A percentile compares a stretch with the other conserved stretches of the same genome.
phyloP scores from a whole-genome alignment of 2,888 invertebrate species.

The Capitulum mitella region DNA sequence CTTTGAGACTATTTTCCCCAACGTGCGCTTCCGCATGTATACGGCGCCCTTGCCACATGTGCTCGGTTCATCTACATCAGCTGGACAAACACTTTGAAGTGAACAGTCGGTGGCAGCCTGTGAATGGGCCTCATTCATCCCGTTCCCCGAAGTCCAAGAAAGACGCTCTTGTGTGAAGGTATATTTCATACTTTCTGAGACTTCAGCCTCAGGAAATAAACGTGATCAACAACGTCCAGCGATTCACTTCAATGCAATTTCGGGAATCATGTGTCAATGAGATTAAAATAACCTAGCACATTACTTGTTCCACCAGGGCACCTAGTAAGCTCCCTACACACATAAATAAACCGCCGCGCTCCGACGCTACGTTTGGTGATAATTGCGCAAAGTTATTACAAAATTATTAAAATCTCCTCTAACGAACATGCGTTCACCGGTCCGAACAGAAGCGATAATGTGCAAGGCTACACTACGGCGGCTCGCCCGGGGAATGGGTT shows the following conservation, averaged over 20 bases:
- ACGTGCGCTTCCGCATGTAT: too few species aligned
- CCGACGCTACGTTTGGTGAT: background rate
- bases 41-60: too few species aligned
- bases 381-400: background rate
- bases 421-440: background rate
- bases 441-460: background rate
- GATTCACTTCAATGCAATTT: background rate
- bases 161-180: background rate
- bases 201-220: background rate
- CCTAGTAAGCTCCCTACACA: constrained; percentile 17
- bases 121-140: too few species aligned
- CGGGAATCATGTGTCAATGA: constrained; percentile 9
- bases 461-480: background rate
- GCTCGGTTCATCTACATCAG: too few species aligned
- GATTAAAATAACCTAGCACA: constrained; percentile 19
- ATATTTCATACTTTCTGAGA: constrained; percentile 10
- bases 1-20: too few species aligned
- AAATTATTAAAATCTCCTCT: constrained; percentile 10
- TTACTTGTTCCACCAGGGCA: background rate
- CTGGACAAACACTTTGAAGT: too few species aligned
- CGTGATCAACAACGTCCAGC: background rate
- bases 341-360: background rate
- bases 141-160: too few species aligned
- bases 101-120: too few species aligned
- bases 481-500: background rate